Evolutionary conservation across 2,797 vertebrate species (phyloP).

Genomic region (Lates japonicus): DNA sequence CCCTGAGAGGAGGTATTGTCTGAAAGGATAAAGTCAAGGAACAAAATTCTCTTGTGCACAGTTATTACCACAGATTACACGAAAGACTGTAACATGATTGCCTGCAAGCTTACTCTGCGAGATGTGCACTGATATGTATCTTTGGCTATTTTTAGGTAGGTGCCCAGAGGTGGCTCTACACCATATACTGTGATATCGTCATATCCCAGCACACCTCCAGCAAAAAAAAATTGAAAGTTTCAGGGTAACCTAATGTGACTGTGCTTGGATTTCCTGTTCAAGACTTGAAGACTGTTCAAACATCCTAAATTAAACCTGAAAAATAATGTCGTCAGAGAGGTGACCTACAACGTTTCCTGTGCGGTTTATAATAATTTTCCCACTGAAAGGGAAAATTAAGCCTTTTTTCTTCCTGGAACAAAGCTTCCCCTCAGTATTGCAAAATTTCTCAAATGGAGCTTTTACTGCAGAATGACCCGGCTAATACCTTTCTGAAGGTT

Average conservation of each 20-base stretch:
- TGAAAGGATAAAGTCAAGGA: background rate
- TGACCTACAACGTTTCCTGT: constrained; percentile 40
- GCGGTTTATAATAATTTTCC: constrained; percentile 36
- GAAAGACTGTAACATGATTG: constrained; percentile 2
- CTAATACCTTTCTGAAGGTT: constrained; percentile 29
- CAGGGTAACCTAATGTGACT: background rate
- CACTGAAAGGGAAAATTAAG: constrained; percentile 41
- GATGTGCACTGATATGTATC: constrained; percentile 17
- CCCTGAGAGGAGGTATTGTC: background rate
- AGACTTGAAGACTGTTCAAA: constrained; percentile 14
- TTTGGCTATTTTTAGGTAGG: constrained; percentile 19
- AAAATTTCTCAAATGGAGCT: constrained; percentile 23
- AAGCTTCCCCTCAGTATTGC: constrained; percentile 45
- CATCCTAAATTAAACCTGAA: constrained; percentile 26
- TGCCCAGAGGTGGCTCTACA: background rate
- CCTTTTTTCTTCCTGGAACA: constrained; percentile 38
- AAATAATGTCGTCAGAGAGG: constrained; percentile 20
- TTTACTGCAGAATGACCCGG: constrained; percentile 30
- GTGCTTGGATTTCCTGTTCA: background rate
- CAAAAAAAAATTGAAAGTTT: background rate
- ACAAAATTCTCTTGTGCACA: background rate
- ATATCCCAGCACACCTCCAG: background rate
- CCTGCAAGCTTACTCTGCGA: background rate
- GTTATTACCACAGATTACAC: constrained; percentile 5
- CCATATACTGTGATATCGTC: background rate